phyloP scores from a whole-genome alignment of 2,113 vertebrate genomes.

The Tachycineta bicolor region DNA sequence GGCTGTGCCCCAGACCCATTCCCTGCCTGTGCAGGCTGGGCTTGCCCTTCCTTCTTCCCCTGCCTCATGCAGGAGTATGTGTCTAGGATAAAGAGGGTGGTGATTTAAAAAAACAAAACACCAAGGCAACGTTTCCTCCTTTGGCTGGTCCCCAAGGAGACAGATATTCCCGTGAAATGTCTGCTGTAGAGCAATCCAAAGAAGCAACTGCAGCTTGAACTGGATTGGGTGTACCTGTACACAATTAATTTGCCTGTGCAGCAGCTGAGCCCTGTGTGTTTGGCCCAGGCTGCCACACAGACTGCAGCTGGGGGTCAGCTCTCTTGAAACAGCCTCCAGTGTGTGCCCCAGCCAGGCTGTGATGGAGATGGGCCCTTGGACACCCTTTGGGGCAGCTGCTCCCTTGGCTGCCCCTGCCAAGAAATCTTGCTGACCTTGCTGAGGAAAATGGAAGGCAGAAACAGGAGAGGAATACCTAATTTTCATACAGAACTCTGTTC shows the following conservation, averaged over 20 bases:
- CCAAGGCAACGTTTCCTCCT: background rate
- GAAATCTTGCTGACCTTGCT: background rate
- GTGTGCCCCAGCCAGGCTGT: background rate
- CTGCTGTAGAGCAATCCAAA: background rate
- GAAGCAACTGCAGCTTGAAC: background rate
- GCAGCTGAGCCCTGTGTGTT: background rate
- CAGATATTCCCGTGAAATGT: background rate
- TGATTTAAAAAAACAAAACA: background rate
- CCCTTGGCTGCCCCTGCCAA: background rate
- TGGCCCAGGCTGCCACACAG: background rate
- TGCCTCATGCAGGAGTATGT: background rate
- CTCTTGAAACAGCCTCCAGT: background rate
- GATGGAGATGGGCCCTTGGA: background rate
- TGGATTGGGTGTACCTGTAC: background rate
- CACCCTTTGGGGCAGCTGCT: background rate
- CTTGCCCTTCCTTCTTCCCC: background rate
- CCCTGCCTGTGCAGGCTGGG: background rate
- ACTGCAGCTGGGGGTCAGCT: background rate
- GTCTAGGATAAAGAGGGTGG: background rate
- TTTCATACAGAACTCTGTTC: background rate
- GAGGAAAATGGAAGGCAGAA: background rate
- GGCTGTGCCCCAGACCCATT: background rate
- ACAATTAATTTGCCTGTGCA: background rate
- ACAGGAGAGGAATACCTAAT: background rate
- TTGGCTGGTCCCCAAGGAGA: background rate